Evolutionary conservation across 2,113 vertebrate species (phyloP).

Genomic region (Cnemophilus loriae): DNA sequence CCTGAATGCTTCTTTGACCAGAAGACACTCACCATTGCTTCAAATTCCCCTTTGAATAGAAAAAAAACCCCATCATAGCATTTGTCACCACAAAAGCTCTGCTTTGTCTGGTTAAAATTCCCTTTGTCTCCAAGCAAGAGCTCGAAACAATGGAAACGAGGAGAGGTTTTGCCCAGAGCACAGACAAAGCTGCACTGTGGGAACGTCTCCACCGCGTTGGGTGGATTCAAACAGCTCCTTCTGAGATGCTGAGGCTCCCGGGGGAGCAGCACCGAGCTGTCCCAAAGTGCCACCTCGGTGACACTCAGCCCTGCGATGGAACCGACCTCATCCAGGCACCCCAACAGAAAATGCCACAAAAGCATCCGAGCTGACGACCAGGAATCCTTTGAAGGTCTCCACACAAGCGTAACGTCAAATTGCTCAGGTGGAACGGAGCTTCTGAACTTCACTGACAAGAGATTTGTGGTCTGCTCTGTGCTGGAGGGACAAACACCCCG

Average conservation of each 20-base stretch:
- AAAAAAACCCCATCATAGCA: neutral
- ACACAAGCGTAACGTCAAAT: neutral
- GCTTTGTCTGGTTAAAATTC: neutral
- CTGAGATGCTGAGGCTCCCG: neutral
- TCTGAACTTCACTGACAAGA: neutral
- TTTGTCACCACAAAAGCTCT: neutral
- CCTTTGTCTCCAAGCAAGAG: neutral
- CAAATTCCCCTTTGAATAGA: neutral
- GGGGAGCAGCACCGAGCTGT: neutral
- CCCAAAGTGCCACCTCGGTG: neutral
- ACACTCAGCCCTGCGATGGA: neutral
- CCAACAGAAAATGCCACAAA: neutral
- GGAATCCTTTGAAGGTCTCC: neutral
- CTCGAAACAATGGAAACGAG: neutral
- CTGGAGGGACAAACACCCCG: neutral
- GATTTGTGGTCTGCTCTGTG: fast-evolving
- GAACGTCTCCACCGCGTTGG: neutral
- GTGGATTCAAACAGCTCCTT: neutral
- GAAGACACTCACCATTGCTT: neutral
- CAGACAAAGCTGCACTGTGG: neutral
- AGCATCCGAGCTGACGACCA: neutral
- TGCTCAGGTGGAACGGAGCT: neutral
- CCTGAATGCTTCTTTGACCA: neutral
- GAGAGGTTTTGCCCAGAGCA: neutral
- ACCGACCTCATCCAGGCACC: neutral